A percentile compares a stretch with the other conserved stretches of the same genome.
Conservation (phyloP, 2,888 invertebrate genomes). For the Synanthedon tipuliformis region DNA sequence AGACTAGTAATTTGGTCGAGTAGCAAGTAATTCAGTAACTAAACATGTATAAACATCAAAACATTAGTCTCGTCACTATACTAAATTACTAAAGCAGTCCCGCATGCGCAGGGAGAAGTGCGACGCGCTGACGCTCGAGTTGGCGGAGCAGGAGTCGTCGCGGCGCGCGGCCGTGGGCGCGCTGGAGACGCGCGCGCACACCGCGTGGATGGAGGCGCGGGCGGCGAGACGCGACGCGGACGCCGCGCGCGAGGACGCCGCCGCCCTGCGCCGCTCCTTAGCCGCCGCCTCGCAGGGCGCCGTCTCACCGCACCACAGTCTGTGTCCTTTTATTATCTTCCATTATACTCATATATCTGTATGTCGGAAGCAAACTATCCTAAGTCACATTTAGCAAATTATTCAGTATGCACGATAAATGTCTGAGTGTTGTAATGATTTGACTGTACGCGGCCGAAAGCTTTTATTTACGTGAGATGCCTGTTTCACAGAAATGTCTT, state of each 20-base stretch:
- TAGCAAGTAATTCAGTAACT: too few relatives aligned
- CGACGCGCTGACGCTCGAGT: slow-evolving; percentile 82
- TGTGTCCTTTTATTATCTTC: slow-evolving; percentile 4
- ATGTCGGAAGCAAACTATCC: too few relatives aligned
- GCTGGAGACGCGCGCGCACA: slow-evolving; percentile 86
- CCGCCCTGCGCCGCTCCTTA: slow-evolving; percentile 42
- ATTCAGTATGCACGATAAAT: too few relatives aligned
- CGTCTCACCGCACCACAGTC: slow-evolving; percentile 35
- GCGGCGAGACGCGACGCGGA: slow-evolving; percentile 86
- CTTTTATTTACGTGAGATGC: neutral
- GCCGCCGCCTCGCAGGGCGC: slow-evolving; percentile 31
- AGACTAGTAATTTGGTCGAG: too few relatives aligned
- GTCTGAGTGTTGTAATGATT: neutral
- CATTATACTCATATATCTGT: too few relatives aligned
- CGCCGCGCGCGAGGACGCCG: slow-evolving; percentile 69
- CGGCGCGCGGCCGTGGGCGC: slow-evolving; percentile 78
- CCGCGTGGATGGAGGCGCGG: slow-evolving; percentile 86
- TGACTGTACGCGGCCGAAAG: neutral
- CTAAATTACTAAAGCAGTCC: neutral
- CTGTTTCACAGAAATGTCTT: slow-evolving; percentile 54
- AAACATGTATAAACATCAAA: too few relatives aligned
- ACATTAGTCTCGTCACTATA: too few relatives aligned
- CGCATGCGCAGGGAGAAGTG: slow-evolving; percentile 68
- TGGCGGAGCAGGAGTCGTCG: slow-evolving; percentile 84
- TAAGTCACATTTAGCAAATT: too few relatives aligned